Base-by-base conservation (phyloP, 30 jellyfish, hydroid and myxozoan species). In the Sanderia malayensis region DNA sequence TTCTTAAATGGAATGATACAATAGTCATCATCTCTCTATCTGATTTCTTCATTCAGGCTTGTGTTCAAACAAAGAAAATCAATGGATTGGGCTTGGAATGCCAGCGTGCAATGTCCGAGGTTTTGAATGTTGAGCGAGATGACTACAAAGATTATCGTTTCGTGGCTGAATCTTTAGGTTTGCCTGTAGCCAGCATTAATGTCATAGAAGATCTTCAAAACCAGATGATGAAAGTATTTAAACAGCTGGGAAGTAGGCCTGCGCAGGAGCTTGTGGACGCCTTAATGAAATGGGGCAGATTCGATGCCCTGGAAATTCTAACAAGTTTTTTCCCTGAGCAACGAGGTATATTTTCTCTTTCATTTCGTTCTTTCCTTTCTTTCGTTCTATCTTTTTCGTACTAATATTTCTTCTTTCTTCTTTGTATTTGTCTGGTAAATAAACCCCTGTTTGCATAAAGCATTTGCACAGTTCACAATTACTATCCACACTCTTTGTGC, bases 181-280 rank as follows among this genome's bases (percentile, higher is more conserved):
- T 61, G 11, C 71, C 71, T 0, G 29, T 73, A 8, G 3, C 78
- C 6, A 47, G 59, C 8, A 76, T 76, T 0, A 26, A 41, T 6
- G 67, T 67, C 4, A 80, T 64, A 2, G 41, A 53, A 46, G 19
- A 45, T 9, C 17, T 46, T 1, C 59, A 15, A 8, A 65, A 63
- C 21, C 87, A 75, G 2, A 76, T 76, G 87, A 76, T 76, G 87
- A 44, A 68, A 30, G 44, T 76, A 1, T 76, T 76, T 32, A 75
- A 76, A 32, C 53, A 30, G 28, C 10, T 62, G 24, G 53, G 65
- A 0, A 21, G 73, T 1, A 24, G 41, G 2, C 17, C n/a, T 19
- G 87, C 80, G 29, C 13, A 26, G 41, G 78, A 61, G 0, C 59
- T 76, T 11, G 73, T 76, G 0, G 73, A 61, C 1, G 87, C 87